Base-by-base conservation (phyloP, 1,140 invertebrate genomes). In the Heterodera schachtii region DNA sequence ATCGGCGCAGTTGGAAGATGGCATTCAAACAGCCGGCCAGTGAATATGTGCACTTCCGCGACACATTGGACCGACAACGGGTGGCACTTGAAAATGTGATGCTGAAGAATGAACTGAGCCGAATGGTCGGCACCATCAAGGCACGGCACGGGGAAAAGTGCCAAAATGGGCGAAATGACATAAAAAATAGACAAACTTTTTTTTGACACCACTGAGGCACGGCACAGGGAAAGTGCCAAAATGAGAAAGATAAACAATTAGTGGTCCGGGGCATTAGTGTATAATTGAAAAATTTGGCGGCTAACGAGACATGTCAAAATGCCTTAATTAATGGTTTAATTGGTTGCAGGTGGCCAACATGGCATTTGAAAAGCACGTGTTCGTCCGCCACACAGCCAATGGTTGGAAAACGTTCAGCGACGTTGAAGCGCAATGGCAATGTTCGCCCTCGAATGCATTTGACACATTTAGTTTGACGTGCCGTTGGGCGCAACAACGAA, bases 71-170 rank as follows among this genome's bases (percentile, higher is more conserved):
- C 77, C 92, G 92, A 7, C 91, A 94, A 8, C 94, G 93, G 87
- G 94, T 98, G 0, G 94, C 94, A 4, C 90, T 98, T 80, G 96
- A 98, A 90, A 97, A 97, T 90, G 95, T 96, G 4, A 94, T 97
- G 70, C 91, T 97, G 3, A 94, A 94, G 89, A 94, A 96, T 84
- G 91, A 93, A 19, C 94, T 95, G 81, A 93, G 94, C 71, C 93
- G 92, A 57, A 90, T 97, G 1, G 92, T 94, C 3, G 96, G 96
- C 5, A 98, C 96, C 0, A 93, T 97, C 8, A 98, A 98, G 92
- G 96, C 49, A 66, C 75, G 31, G 8, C 13, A 46, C 67, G 41
- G 19, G 13, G 7, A 52, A 11, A 76, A 44, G 19, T 64, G 16
- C 19, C 57, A 16, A 19, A 64, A 19, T 64, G 0, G 11, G 3